Conservation (phyloP, 2,113 vertebrate genomes). For the Oncorhynchus keta region DNA sequence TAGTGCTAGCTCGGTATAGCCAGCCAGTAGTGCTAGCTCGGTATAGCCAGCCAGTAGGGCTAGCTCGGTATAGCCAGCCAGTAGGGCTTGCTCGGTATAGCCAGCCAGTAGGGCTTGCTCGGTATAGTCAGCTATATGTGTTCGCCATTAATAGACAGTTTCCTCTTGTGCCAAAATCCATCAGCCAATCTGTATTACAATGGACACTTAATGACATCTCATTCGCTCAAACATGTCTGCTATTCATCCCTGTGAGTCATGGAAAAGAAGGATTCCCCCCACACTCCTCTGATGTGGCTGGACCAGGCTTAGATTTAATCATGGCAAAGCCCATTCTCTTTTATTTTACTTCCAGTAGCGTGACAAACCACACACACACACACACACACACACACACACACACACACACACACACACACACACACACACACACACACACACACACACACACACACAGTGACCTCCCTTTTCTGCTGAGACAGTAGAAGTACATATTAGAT, state of each 20-base stretch:
- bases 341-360: not conserved
- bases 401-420: too few species aligned
- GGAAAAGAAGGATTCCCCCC: not conserved
- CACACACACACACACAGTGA: too few species aligned
- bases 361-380: too few species aligned
- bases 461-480: too few species aligned
- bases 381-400: too few species aligned
- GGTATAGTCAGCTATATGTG: not conserved
- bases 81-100: too few species aligned
- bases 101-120: too few species aligned
- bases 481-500: too few species aligned
- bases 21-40: too few species aligned
- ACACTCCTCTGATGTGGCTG: constrained; percentile 20
- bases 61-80: too few species aligned
- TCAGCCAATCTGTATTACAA: not conserved
- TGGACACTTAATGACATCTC: not conserved
- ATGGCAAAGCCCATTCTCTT: constrained; percentile 13
- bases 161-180: not conserved
- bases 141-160: not conserved
- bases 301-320: constrained; percentile 40
- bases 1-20: not conserved
- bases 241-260: not conserved
- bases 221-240: constrained; percentile 1
- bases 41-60: too few species aligned
- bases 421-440: too few species aligned